These are phyloP conservation scores for Dynastes grantii DNA, from an alignment of 2,888 invertebrate genomes.

Conservation along the genomic window DNA sequence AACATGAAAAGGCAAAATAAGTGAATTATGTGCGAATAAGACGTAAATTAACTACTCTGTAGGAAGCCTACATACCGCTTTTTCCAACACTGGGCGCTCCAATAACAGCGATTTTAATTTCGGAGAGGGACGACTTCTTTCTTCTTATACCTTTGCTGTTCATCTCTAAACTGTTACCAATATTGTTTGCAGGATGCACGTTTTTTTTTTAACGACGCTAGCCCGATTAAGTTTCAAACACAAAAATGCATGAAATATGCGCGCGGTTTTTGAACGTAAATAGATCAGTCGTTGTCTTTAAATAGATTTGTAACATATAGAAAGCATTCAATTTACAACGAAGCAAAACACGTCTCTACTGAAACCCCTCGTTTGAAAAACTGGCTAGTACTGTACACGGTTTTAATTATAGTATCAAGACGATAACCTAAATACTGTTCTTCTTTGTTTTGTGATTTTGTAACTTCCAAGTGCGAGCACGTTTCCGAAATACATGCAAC, in stretches of 20 bases:
- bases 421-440: conserved; percentile 56
- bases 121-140: conserved; percentile 91
- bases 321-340: conserved; percentile 51
- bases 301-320: conserved; percentile 56
- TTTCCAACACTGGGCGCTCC: conserved; percentile 94
- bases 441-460: conserved; percentile 48
- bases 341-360: conserved; percentile 51
- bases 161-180: conserved; percentile 68
- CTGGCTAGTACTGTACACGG: conserved; percentile 52
- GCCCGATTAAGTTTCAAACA: conserved; percentile 27
- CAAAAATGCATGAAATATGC: conserved; percentile 35
- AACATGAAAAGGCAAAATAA: too few relatives aligned
- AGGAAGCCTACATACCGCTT: conserved; percentile 79
- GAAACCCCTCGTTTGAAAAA: conserved; percentile 52
- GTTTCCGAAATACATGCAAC: conserved; percentile 27
- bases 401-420: conserved; percentile 55
- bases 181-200: conserved; percentile 18
- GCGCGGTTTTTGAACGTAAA: conserved; percentile 44
- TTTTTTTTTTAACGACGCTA: neutral
- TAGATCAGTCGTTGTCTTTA: conserved; percentile 52
- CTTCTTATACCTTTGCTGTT: conserved; percentile 88
- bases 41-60: neutral
- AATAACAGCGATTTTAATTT: conserved; percentile 92
- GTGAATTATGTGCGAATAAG: too few relatives aligned
- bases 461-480: conserved; percentile 43